phyloP scores from a whole-genome alignment of 1,140 invertebrate genomes.

The Hyles vespertilio region DNA sequence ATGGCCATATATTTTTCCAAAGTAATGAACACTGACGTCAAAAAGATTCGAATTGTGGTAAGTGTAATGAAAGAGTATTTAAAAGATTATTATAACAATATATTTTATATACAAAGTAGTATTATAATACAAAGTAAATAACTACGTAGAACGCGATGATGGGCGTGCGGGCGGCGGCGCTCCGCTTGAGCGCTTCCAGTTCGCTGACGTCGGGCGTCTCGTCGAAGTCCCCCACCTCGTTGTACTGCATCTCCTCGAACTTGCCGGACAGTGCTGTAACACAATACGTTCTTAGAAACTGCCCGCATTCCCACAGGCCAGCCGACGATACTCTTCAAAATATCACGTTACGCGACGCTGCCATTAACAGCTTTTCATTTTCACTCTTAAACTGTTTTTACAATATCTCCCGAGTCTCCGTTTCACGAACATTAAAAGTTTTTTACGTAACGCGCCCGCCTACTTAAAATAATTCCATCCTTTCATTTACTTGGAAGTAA shows the following conservation, averaged over 20 bases:
- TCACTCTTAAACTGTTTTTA: slow-evolving; percentile 13
- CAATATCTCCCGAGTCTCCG: not conserved
- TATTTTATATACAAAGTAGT: slow-evolving; percentile 71
- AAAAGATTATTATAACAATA: slow-evolving; percentile 71
- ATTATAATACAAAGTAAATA: slow-evolving; percentile 56
- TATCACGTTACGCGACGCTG: slow-evolving; percentile 28
- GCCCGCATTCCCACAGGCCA: slow-evolving; percentile 5
- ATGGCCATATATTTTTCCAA: too few relatives aligned
- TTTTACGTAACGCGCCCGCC: not conserved
- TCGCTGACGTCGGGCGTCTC: slow-evolving; percentile 65
- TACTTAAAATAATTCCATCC: too few relatives aligned
- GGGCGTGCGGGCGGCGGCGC: slow-evolving; percentile 22
- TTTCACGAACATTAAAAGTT: not conserved
- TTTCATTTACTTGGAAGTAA: too few relatives aligned
- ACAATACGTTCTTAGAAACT: slow-evolving; percentile 18
- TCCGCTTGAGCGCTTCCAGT: slow-evolving; percentile 63
- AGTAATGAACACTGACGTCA: too few relatives aligned
- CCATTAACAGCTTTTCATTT: slow-evolving; percentile 21
- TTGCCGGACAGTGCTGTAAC: slow-evolving; percentile 64
- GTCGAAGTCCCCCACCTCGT: slow-evolving; percentile 57
- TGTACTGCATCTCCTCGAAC: slow-evolving; percentile 68
- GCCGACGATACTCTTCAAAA: slow-evolving; percentile 16
- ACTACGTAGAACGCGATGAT: slow-evolving; percentile 25
- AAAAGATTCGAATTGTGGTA: too few relatives aligned
- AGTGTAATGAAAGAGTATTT: slow-evolving; percentile 24